Conservation (phyloP, 2,113 vertebrate species). For the Gobiocypris rarus region DNA sequence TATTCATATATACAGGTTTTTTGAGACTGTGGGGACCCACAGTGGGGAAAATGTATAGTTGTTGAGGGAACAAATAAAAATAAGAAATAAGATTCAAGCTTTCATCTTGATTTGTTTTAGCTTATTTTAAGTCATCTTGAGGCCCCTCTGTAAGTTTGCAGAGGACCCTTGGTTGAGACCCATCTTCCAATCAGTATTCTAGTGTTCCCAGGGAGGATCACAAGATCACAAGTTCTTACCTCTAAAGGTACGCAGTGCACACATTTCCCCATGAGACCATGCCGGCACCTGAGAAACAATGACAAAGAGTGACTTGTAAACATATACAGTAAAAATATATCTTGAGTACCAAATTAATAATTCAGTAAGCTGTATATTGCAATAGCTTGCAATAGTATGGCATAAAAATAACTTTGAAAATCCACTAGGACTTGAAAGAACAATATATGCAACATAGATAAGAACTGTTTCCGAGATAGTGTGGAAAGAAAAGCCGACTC, state of each 20-base stretch:
- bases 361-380: not conserved
- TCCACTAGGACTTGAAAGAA: not conserved
- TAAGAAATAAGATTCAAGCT: not conserved
- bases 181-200: not conserved
- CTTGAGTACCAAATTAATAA: not conserved
- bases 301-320: not conserved
- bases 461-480: not conserved
- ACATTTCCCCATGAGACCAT: conserved; percentile 92
- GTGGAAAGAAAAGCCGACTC: conserved; percentile 62
- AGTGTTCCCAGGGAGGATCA: not conserved
- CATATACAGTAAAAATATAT: too few species aligned
- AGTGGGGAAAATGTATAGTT: not conserved
- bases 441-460: not conserved
- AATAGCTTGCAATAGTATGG: not conserved
- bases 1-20: not conserved
- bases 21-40: not conserved
- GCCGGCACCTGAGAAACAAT: conserved; percentile 85
- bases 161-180: not conserved
- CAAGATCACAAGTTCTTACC: conserved; percentile 76
- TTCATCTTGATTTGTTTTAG: not conserved
- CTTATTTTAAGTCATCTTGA: not conserved
- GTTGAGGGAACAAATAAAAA: not conserved
- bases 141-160: not conserved
- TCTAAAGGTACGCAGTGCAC: conserved; percentile 97
- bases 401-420: not conserved